These are phyloP conservation scores for Enteromius trimaculatus DNA, from an alignment of 2,797 vertebrate genomes.

Conservation along the genomic window DNA sequence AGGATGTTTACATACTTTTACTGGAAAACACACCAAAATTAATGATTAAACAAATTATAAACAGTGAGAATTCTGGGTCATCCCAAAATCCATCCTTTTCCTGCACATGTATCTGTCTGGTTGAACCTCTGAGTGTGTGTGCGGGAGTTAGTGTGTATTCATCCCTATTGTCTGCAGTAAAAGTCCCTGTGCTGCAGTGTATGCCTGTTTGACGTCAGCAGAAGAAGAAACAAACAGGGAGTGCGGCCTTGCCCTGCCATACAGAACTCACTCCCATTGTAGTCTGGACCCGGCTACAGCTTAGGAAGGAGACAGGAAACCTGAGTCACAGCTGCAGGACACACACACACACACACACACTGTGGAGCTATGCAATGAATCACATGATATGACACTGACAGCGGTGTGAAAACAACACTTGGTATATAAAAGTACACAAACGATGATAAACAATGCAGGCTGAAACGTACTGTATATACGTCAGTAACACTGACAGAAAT, in stretches of 20 bases:
- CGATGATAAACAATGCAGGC: not conserved
- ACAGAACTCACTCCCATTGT: conserved; percentile 73
- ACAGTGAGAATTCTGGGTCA: not conserved
- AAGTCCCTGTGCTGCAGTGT: conserved; percentile 53
- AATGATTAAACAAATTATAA: not conserved
- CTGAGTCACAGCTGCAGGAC: conserved; percentile 78
- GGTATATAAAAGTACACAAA: conserved; percentile 17
- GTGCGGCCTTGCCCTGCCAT: conserved; percentile 61
- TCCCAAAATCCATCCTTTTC: not conserved
- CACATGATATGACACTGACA: conserved; percentile 29
- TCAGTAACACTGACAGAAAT: not conserved
- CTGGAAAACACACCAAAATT: not conserved
- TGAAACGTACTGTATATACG: not conserved
- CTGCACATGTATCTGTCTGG: conserved; percentile 5
- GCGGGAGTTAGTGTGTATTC: conserved; percentile 15
- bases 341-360: conserved; percentile 23
- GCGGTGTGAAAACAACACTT: conserved; percentile 21
- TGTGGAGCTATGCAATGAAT: not conserved
- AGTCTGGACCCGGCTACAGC: conserved; percentile 65
- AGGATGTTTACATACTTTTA: not conserved
- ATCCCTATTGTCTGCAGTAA: conserved; percentile 55
- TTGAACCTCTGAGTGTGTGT: not conserved
- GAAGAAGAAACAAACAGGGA: conserved; percentile 71
- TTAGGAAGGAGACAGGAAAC: conserved; percentile 98
- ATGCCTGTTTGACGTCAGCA: conserved; percentile 68